Base-by-base conservation (phyloP, 1,140 invertebrate species). In the Drosophila paulistorum region DNA sequence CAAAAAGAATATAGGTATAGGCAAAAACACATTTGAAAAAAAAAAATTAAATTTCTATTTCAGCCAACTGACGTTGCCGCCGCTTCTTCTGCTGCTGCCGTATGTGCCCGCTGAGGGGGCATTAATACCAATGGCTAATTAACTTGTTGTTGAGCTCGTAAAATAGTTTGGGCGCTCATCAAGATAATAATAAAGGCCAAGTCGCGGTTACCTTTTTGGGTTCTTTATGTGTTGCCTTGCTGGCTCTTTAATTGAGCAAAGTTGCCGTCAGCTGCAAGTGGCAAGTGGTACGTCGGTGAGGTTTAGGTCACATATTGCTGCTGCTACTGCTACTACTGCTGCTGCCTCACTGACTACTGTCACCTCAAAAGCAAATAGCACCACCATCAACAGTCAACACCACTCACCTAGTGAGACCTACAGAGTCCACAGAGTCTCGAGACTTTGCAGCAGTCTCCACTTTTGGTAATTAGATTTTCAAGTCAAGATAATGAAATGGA, bases 131-230 rank as follows among this genome's bases (percentile, higher is more conserved):
- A 75, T 67, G 84, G 80, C 84, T 89, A 89, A 89, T 89, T 89
- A 89, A 89, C 85, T 89, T 89, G 85, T 89, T 89, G 85, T 78
- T 83, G 85, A 89, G 84, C 84, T 89, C 84, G 81, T 89, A 89
- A 89, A 89, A 89, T 89, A 89, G 84, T 89, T 84, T 86, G 84
- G 83, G 39, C 83, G 83, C 83, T 86, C 83, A 86, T 86, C 83
- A 86, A 86, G 83, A 86, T 86, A 86, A 86, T 86, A 86, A 87
- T 80, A 89, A 87, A 87, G 70, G 63, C 69, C 65, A 66, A 55
- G 60, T 72, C 74, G 35, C 63, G 67, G 73, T 66, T 73, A 68
- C 63, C 48, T 77, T 62, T 48, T 60, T 68, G 37, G 70, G 60
- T 35, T 45, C 59, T 72, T 73, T 65, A 63, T 71, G 77, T 69